Percentiles rank a stretch among this genome's conserved stretches.
These are phyloP conservation scores for Hyles vespertilio DNA, from an alignment of 1,140 invertebrate species.

Conservation along the genomic window DNA sequence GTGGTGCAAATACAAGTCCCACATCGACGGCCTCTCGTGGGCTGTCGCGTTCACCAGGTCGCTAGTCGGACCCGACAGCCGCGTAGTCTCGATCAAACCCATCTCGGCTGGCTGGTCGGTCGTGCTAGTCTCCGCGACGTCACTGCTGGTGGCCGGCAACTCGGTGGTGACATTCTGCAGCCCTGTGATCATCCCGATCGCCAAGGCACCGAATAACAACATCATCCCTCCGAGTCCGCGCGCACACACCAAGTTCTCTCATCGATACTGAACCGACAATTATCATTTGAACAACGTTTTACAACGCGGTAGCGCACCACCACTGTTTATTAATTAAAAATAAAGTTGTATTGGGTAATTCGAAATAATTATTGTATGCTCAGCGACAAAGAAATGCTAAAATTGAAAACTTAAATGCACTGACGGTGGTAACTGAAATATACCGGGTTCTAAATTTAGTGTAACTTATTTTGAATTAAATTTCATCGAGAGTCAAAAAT, in stretches of 20 bases:
- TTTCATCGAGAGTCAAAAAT: slow-evolving; percentile 44
- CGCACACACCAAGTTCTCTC: slow-evolving; percentile 47
- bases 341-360: slow-evolving; percentile 2
- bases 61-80: slow-evolving; percentile 28
- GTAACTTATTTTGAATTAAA: slow-evolving; percentile 34
- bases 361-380: slow-evolving; percentile 1
- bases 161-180: slow-evolving; percentile 64
- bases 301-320: slow-evolving; percentile 21
- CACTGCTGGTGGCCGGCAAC: slow-evolving; percentile 47
- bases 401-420: slow-evolving; percentile 22
- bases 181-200: slow-evolving; percentile 64
- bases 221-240: slow-evolving; percentile 60
- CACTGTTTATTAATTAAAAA: slow-evolving; percentile 1
- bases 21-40: slow-evolving; percentile 61
- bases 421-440: slow-evolving; percentile 22
- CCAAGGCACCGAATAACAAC: slow-evolving; percentile 71
- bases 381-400: slow-evolving; percentile 12
- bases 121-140: slow-evolving; percentile 25
- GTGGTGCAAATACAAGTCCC: slow-evolving; percentile 72
- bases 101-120: slow-evolving; percentile 38
- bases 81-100: slow-evolving; percentile 53
- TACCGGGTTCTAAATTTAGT: slow-evolving; percentile 14
- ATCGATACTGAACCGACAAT: slow-evolving; percentile 56
- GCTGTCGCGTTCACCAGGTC: slow-evolving; percentile 61
- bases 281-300: slow-evolving; percentile 44